A percentile compares a stretch with the other conserved stretches of the same genome.
These are phyloP conservation scores for Cryptomyrus ogoouensis DNA, from an alignment of 2,113 vertebrate genomes.

Conservation along the genomic window DNA sequence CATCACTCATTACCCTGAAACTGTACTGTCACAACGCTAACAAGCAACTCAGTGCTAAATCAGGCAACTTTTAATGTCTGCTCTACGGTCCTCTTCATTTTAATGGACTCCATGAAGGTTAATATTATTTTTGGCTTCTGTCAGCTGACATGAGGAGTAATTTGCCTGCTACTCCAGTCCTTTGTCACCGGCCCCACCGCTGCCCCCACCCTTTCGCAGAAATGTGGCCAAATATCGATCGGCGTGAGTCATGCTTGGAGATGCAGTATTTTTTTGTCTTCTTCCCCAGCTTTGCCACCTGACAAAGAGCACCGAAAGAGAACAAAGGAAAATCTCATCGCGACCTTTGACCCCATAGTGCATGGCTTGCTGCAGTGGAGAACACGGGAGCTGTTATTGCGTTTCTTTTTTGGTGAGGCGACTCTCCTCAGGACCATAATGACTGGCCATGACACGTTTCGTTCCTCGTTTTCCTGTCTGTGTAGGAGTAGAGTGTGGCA, in stretches of 20 bases:
- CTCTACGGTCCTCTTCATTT: conserved; percentile 1
- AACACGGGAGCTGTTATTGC: background rate
- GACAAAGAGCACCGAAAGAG: background rate
- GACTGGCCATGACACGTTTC: background rate
- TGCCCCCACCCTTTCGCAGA: background rate
- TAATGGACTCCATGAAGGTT: conserved; percentile 17
- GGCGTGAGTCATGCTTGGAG: conserved; percentile 8
- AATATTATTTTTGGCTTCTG: conserved; percentile 8
- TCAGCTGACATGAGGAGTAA: background rate
- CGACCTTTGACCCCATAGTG: background rate
- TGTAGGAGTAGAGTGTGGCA: background rate
- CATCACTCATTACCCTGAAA: background rate
- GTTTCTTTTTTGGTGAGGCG: background rate
- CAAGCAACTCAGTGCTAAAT: background rate
- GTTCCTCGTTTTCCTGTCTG: background rate
- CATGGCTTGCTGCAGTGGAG: background rate
- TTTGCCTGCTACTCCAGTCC: background rate
- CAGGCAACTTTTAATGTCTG: background rate
- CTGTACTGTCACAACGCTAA: background rate
- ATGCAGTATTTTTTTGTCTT: background rate
- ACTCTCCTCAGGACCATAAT: background rate
- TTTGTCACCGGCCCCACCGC: background rate
- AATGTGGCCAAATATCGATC: conserved; percentile 18
- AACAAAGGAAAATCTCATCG: background rate
- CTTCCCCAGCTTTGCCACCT: background rate